Evolutionary conservation across 92 coral and sea anemone genomes (phyloP).

Genomic region (Heteractis magnifica): DNA sequence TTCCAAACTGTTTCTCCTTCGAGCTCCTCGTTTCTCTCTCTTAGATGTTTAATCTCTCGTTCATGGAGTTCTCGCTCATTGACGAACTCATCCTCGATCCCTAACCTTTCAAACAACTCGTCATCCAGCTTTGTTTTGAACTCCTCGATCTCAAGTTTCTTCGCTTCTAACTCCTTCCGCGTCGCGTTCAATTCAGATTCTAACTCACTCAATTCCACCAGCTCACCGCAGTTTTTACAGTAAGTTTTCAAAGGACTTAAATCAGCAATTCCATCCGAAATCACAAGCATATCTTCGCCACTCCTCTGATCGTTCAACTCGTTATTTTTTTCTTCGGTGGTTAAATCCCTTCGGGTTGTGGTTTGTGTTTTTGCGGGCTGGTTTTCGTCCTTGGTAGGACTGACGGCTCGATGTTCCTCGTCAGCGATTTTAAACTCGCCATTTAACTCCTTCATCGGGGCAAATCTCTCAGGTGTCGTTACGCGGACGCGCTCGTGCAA

Average conservation of each 20-base stretch:
- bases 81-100: constrained; percentile 58
- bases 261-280: background rate
- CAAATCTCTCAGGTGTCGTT: background rate
- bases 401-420: constrained; percentile 29
- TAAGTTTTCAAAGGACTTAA: background rate
- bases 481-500: constrained; percentile 1
- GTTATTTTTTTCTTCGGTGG: constrained; percentile 11
- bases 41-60: constrained; percentile 33
- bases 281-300: background rate
- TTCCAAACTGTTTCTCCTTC: constrained; percentile 40
- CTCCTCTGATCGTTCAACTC: background rate
- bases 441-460: constrained; percentile 29
- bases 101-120: constrained; percentile 56
- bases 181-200: constrained; percentile 54
- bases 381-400: constrained; percentile 25
- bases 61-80: constrained; percentile 42
- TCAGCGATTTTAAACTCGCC: constrained; percentile 19
- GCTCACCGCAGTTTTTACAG: constrained; percentile 39
- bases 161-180: constrained; percentile 51
- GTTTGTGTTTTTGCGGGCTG: constrained; percentile 23
- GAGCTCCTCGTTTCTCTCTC: constrained; percentile 40
- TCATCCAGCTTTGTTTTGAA: constrained; percentile 59
- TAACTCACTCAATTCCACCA: constrained; percentile 16
- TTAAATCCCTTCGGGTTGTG: constrained; percentile 11
- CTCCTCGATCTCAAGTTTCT: constrained; percentile 45